phyloP scores from a whole-genome alignment of 2,113 vertebrate species.

The Poeciliopsis prolifica region DNA sequence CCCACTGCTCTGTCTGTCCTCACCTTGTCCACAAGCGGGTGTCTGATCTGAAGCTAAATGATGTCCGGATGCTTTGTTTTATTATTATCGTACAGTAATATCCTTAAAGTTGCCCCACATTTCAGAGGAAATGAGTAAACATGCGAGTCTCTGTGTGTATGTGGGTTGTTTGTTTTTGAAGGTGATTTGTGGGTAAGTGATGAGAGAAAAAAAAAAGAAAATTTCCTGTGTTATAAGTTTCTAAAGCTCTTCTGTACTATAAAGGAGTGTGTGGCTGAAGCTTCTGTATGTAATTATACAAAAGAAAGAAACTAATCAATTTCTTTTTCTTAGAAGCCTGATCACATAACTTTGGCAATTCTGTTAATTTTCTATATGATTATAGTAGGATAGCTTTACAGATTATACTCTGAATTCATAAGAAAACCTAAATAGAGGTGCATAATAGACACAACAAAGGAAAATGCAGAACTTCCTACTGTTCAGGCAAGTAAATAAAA shows the following conservation, averaged over 20 bases:
- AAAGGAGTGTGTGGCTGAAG: conserved; percentile 25
- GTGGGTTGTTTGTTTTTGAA: conserved; percentile 17
- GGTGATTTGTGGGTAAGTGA: conserved; percentile 3
- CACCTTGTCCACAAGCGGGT: conserved; percentile 37
- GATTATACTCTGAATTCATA: neutral
- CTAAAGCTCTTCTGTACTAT: conserved; percentile 34
- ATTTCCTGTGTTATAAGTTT: conserved; percentile 30
- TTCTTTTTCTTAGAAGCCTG: conserved; percentile 17
- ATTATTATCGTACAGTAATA: conserved; percentile 46
- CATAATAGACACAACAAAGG: too few species aligned
- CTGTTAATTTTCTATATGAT: conserved; percentile 13
- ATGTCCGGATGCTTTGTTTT: conserved; percentile 54
- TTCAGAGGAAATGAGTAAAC: conserved; percentile 16
- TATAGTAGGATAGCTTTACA: neutral
- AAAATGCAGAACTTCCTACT: too few species aligned
- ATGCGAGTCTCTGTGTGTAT: conserved; percentile 15
- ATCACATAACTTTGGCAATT: conserved; percentile 10
- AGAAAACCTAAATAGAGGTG: neutral
- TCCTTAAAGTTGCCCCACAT: conserved; percentile 15
- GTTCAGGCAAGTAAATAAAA: too few species aligned
- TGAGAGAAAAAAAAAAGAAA: conserved; percentile 9
- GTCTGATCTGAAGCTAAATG: conserved; percentile 57
- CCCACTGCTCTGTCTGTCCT: conserved; percentile 46
- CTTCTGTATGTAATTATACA: conserved; percentile 24
- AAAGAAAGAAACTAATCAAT: neutral